Conservation (phyloP, 2,888 invertebrate genomes). For the Amiota minor region DNA sequence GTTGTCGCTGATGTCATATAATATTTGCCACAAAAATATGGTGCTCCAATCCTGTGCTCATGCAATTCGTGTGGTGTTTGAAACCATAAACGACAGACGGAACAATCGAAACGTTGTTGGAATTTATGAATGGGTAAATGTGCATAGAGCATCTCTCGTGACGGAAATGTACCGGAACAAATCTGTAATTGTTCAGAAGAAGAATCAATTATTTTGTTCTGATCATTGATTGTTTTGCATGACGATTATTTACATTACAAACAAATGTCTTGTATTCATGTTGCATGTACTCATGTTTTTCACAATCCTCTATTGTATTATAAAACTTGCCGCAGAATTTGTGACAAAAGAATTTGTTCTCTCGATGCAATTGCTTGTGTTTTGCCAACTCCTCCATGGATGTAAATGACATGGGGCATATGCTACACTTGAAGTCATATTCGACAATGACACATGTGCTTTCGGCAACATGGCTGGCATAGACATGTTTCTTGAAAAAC, state of each 20-base stretch:
- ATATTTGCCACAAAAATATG: constrained; percentile 69
- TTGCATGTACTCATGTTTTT: constrained; percentile 67
- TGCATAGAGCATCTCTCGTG: constrained; percentile 60
- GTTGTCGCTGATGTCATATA: constrained; percentile 46
- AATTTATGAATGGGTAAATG: constrained; percentile 66
- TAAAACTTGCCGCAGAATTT: constrained; percentile 69
- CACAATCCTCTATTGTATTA: constrained; percentile 66
- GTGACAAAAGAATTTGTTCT: constrained; percentile 67
- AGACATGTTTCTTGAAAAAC: constrained; percentile 67
- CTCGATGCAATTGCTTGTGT: constrained; percentile 63
- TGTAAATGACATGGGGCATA: constrained; percentile 71
- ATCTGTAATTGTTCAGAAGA: constrained; percentile 49
- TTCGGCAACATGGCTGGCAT: constrained; percentile 65
- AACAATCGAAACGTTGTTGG: constrained; percentile 67
- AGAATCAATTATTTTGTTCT: constrained; percentile 4
- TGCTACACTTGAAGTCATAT: constrained; percentile 67
- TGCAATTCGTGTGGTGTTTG: constrained; percentile 65
- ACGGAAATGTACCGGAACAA: constrained; percentile 59
- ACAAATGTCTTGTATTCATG: constrained; percentile 66
- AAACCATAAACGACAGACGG: constrained; percentile 68
- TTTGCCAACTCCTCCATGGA: constrained; percentile 61
- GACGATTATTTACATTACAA: constrained; percentile 63
- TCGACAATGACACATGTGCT: constrained; percentile 67
- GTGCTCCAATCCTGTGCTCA: constrained; percentile 65
- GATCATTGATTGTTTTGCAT: neutral